Evolutionary conservation across 2,113 vertebrate genomes (phyloP).

Genomic region (Hemichromis elongatus): DNA sequence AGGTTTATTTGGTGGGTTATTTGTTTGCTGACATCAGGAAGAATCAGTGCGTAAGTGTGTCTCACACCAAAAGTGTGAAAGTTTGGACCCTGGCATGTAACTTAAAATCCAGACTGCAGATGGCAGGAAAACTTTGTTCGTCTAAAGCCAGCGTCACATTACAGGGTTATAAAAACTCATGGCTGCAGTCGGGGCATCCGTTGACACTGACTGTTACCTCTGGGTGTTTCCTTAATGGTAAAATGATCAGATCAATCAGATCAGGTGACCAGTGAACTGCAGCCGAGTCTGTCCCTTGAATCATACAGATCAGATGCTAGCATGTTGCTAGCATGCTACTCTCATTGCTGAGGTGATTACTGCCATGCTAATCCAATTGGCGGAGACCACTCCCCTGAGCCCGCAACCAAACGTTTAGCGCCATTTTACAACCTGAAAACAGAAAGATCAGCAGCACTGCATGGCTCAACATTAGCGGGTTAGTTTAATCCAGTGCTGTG

Average conservation of each 20-base stretch:
- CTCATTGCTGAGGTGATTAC: slow-evolving; percentile 29
- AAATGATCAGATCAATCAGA: neutral
- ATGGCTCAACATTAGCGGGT: neutral
- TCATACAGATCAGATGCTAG: slow-evolving; percentile 14
- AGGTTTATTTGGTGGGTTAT: neutral
- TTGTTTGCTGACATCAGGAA: neutral
- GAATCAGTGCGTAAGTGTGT: neutral
- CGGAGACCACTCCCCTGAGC: neutral
- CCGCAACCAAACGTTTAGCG: neutral
- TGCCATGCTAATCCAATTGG: slow-evolving; percentile 46
- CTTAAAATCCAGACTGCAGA: neutral
- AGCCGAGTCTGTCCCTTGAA: neutral
- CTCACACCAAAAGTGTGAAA: neutral
- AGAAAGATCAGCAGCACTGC: neutral
- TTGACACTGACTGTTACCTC: neutral
- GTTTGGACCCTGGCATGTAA: neutral
- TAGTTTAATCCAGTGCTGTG: neutral
- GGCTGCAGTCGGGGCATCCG: neutral
- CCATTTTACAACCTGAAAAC: neutral
- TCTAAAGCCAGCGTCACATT: neutral
- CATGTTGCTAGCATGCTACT: neutral
- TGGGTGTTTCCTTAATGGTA: neutral
- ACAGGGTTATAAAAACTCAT: neutral
- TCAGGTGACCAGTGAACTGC: neutral
- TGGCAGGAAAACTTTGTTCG: neutral